Conservation (phyloP, 2,888 invertebrate genomes). For the Pachydiplax longipennis region DNA sequence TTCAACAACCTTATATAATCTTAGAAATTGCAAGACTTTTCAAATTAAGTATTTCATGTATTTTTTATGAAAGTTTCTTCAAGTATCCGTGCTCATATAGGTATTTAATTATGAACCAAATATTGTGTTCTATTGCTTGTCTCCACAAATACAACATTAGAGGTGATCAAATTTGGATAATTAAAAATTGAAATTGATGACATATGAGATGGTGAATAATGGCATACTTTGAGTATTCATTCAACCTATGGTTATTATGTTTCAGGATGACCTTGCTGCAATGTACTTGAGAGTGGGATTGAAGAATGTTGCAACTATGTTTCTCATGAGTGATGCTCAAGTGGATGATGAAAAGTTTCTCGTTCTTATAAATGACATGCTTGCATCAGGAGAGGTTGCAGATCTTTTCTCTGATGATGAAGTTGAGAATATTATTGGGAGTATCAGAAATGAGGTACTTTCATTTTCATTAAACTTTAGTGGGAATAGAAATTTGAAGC, state of each 20-base stretch:
- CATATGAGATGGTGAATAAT: no score
- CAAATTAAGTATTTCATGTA: no score
- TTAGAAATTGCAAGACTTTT: no score
- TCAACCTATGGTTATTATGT: neutral
- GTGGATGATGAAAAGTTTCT: constrained; percentile 90
- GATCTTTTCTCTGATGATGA: constrained; percentile 92
- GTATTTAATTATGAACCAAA: no score
- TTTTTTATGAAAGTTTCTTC: no score
- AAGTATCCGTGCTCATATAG: no score
- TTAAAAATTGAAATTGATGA: no score
- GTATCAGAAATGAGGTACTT: constrained; percentile 74
- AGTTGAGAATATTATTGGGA: constrained; percentile 82
- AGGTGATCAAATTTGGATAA: no score
- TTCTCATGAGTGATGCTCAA: constrained; percentile 93
- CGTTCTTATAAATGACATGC: constrained; percentile 90
- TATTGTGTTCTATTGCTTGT: no score
- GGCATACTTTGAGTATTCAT: no score
- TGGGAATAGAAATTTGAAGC: neutral
- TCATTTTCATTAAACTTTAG: neutral
- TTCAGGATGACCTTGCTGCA: constrained; percentile 66
- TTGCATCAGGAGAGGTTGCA: constrained; percentile 93
- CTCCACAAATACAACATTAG: no score
- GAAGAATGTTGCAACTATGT: constrained; percentile 84
- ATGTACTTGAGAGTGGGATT: constrained; percentile 89
- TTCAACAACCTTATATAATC: no score